Evolutionary conservation across 2,797 vertebrate species (phyloP).

Genomic region (Naso thynnoides): DNA sequence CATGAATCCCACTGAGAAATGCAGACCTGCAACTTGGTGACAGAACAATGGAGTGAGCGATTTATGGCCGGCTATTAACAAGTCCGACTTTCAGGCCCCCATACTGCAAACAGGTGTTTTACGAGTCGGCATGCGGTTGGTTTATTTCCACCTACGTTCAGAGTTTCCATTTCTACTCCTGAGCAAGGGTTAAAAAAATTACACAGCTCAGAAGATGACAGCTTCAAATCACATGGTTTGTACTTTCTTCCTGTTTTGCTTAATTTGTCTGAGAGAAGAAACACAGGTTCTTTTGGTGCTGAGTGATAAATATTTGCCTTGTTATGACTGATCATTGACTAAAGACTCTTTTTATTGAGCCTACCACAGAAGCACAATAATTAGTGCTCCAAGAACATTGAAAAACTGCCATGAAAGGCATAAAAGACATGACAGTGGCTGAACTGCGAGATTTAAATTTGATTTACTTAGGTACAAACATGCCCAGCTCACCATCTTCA

Average conservation of each 20-base stretch:
- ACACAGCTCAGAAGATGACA: constrained; percentile 42
- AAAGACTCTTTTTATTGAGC: constrained; percentile 23
- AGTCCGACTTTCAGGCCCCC: constrained; percentile 75
- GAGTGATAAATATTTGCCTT: constrained; percentile 46
- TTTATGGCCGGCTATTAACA: constrained; percentile 84
- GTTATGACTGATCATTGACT: constrained; percentile 27
- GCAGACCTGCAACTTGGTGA: constrained; percentile 78
- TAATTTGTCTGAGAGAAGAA: constrained; percentile 38
- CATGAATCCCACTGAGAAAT: constrained; percentile 75
- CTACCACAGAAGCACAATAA: constrained; percentile 35
- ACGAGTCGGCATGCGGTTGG: constrained; percentile 74
- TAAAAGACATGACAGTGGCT: constrained; percentile 18
- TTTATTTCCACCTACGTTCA: constrained; percentile 61
- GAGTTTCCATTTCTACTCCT: constrained; percentile 48
- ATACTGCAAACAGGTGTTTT: constrained; percentile 85
- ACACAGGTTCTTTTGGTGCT: constrained; percentile 21
- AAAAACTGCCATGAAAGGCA: constrained; percentile 12
- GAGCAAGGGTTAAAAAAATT: constrained; percentile 62
- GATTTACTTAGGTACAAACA: constrained; percentile 60
- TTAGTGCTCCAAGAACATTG: constrained; percentile 26
- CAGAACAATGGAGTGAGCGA: constrained; percentile 84
- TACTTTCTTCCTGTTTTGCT: constrained; percentile 36
- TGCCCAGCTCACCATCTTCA: constrained; percentile 33
- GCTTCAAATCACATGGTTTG: constrained; percentile 50
- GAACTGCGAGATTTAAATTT: constrained; percentile 32